Evolutionary conservation across 2,888 invertebrate species (phyloP), one percentile per base, ranked within the genome.

Genomic region (Lumbricus terrestris): DNA sequence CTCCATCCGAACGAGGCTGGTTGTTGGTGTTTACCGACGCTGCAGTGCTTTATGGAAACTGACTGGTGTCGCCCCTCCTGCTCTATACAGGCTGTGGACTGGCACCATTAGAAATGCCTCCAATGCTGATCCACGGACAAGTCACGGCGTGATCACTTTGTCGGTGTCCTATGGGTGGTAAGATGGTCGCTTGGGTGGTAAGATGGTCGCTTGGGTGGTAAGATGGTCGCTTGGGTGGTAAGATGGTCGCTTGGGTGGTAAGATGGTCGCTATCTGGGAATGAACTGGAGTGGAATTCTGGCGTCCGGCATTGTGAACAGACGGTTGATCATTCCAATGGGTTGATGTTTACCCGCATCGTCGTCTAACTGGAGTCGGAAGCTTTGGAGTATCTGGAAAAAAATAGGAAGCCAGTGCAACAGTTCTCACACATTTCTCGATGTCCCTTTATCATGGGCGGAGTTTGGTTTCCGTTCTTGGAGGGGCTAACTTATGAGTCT

Each of bases 261-360:
- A 83, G 1, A 13, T 40, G 40, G 40, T 40, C 34, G 8, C 34
- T 83, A 83, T 16, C 83, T 54, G 34, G 37, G 38, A 18, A n/a
- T 89, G 38, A 91, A 89, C 34, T 35, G 82, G n/a, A 91, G 34
- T 34, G 82, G 54, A 35, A 91, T 89, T 0, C 89, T 88, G 34
- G 37, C 20, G 37, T 92, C 92, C 23, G 92, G 92, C 33, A 91
- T 90, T 3, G 92, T 91, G 88, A 92, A 92, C 2, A 92, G 88
- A 82, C 92, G 88, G 90, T 92, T 92, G 54, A 92, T 54, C 92
- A 92, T 92, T 37, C 92, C 92, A 18, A 92, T 23, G n/a, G 69
- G 40, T 83, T 34, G 83, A 83, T 29, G 18, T 33, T 18, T 18
- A 34, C 83, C 13, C 34, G 15, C 35, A 18, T 83, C 83, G 34